Conservation (phyloP, 1,140 invertebrate species). For the Adoxophyes honmai region DNA sequence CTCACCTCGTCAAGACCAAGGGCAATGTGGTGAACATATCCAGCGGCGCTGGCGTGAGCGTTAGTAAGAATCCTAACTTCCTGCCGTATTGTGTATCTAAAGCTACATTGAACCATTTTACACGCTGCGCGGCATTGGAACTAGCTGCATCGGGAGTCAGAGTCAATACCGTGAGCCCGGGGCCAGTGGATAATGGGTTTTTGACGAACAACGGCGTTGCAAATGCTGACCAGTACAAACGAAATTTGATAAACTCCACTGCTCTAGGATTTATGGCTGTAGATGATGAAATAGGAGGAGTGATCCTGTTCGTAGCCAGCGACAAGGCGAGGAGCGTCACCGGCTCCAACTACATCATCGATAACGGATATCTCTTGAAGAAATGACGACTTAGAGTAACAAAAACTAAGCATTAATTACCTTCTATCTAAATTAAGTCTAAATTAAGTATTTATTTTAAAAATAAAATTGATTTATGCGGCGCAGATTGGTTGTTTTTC, state of each 20-base stretch:
- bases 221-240: not conserved
- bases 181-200: not conserved
- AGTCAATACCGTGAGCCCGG: not conserved
- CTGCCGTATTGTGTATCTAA: conserved; percentile 1
- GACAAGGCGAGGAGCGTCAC: conserved; percentile 21
- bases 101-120: conserved; percentile 15
- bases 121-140: not conserved
- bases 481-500: no score
- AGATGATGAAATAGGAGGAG: conserved; percentile 19
- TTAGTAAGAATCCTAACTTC: not conserved
- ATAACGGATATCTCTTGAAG: no score
- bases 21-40: conserved; percentile 88
- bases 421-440: no score
- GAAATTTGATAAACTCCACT: not conserved
- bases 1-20: conserved; percentile 81
- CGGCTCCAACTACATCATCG: conserved; percentile 10
- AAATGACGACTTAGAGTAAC: no score
- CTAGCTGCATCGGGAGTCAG: not conserved
- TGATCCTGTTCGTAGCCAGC: conserved; percentile 22
- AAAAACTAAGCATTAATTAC: no score
- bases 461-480: no score
- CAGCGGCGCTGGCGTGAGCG: conserved; percentile 77
- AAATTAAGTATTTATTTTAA: no score
- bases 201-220: no score
- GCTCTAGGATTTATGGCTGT: conserved; percentile 13